These are phyloP conservation scores for Noctilio leporinus DNA, from an alignment of 2,113 vertebrate genomes.

Conservation along the genomic window DNA sequence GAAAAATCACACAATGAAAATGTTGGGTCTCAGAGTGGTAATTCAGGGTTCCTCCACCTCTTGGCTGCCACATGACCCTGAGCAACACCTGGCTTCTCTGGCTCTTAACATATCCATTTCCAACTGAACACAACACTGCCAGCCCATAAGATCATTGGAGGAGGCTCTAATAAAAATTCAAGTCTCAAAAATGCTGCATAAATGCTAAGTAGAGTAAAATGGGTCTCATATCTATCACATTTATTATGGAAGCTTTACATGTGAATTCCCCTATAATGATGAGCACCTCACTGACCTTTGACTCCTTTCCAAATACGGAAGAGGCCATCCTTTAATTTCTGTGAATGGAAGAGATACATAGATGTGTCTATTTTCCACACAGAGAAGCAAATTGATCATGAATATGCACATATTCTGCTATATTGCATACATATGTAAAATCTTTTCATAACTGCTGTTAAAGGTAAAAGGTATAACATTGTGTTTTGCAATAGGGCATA, in stretches of 20 bases:
- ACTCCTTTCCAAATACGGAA: constrained; percentile 26
- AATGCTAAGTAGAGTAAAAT: constrained; percentile 51
- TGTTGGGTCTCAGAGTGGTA: constrained; percentile 13
- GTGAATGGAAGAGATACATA: not conserved
- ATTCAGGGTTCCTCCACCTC: not conserved
- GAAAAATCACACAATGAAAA: constrained; percentile 19
- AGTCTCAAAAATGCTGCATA: constrained; percentile 48
- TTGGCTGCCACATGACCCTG: not conserved
- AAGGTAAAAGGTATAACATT: not conserved
- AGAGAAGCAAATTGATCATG: not conserved
- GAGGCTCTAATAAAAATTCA: constrained; percentile 43
- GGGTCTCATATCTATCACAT: not conserved
- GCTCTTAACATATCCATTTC: not conserved
- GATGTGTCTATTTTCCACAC: not conserved
- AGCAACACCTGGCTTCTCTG: not conserved
- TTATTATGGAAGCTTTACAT: not conserved
- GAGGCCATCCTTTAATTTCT: not conserved
- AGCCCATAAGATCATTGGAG: not conserved
- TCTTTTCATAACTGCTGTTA: not conserved
- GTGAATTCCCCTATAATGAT: not conserved
- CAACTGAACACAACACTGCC: not conserved
- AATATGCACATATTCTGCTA: not conserved
- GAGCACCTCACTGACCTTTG: not conserved
- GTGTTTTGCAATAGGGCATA: not conserved
- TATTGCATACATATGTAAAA: not conserved